phyloP scores from a whole-genome alignment of 2,888 invertebrate genomes.

The Augochlorella aurata region DNA sequence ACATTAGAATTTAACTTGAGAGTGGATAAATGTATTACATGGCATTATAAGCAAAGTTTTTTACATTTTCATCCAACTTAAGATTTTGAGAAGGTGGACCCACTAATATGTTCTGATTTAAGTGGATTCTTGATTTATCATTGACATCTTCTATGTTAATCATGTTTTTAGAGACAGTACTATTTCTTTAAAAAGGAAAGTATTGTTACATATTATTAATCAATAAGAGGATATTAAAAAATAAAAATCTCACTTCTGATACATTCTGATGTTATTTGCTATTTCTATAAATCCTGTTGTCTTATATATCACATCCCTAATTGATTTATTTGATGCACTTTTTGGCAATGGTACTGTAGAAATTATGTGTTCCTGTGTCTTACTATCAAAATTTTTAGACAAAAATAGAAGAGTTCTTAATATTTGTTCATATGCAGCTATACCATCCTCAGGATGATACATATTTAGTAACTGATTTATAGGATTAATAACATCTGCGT shows the following conservation, averaged over 20 bases:
- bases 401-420: constrained; percentile 69
- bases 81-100: constrained; percentile 14
- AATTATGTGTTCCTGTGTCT: constrained; percentile 68
- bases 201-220: background rate
- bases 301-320: constrained; percentile 70
- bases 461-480: constrained; percentile 72
- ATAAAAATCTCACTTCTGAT: constrained; percentile 38
- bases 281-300: constrained; percentile 65
- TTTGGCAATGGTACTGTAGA: constrained; percentile 74
- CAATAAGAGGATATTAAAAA: background rate
- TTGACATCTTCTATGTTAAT: background rate
- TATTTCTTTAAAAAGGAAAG: constrained; percentile 16
- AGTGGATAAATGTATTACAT: background rate
- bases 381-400: constrained; percentile 68
- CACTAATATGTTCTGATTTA: constrained; percentile 20
- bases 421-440: constrained; percentile 71
- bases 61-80: constrained; percentile 25
- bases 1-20: constrained; percentile 1
- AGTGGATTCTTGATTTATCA: constrained; percentile 13
- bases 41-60: constrained; percentile 2
- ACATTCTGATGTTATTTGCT: background rate
- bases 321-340: constrained; percentile 61
- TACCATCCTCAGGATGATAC: constrained; percentile 75
- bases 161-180: constrained; percentile 12
- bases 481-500: constrained; percentile 68